Conservation (phyloP, 2,888 invertebrate genomes). For the Axea sp. region DNA sequence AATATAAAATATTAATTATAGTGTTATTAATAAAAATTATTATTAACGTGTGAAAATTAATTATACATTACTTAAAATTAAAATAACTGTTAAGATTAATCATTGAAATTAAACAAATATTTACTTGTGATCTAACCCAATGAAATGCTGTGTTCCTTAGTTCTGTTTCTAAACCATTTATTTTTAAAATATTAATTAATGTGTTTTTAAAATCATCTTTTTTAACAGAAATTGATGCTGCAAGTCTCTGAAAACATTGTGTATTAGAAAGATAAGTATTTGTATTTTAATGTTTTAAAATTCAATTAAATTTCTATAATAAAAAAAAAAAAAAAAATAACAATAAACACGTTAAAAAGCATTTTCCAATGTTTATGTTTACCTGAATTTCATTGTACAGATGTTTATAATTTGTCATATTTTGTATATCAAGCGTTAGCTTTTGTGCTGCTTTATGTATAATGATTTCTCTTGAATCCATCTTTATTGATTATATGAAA, state of each 20-base stretch:
- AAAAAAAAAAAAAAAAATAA: too few relatives aligned
- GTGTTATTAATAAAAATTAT: too few relatives aligned
- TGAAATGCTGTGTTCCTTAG: slow-evolving; percentile 91
- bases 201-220: slow-evolving; percentile 89
- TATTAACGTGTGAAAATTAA: too few relatives aligned
- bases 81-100: too few relatives aligned
- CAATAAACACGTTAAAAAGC: too few relatives aligned
- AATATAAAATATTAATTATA: too few relatives aligned
- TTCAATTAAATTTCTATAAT: too few relatives aligned
- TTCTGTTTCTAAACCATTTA: slow-evolving; percentile 89
- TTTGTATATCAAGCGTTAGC: slow-evolving; percentile 89
- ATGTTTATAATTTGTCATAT: slow-evolving; percentile 86
- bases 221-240: slow-evolving; percentile 87
- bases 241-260: slow-evolving; percentile 85
- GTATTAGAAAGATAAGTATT: neutral
- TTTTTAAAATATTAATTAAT: slow-evolving; percentile 87
- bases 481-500: too few relatives aligned
- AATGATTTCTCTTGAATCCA: slow-evolving; percentile 82
- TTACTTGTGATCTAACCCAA: slow-evolving; percentile 81
- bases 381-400: slow-evolving; percentile 91
- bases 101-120: too few relatives aligned
- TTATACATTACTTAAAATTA: too few relatives aligned
- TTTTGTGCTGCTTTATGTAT: slow-evolving; percentile 88
- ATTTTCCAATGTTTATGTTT: slow-evolving; percentile 62
- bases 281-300: too few relatives aligned